phyloP scores from a whole-genome alignment of 2,113 vertebrate genomes.

The Chaenogobius annularis region DNA sequence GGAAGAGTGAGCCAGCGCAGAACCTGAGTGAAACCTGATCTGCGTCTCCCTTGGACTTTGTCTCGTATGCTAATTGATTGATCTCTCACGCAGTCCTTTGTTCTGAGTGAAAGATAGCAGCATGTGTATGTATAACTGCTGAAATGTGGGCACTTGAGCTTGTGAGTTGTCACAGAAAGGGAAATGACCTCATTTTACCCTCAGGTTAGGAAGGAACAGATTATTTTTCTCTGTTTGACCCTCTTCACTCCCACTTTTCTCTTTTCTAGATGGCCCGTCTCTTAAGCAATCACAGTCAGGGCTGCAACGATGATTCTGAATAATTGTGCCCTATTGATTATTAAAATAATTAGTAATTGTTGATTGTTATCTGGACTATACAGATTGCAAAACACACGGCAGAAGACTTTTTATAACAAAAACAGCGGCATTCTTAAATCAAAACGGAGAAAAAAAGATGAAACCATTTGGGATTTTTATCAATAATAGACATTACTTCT shows the following conservation, averaged over 20 bases:
- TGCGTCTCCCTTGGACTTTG: slow-evolving; percentile 27
- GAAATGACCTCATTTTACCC: slow-evolving; percentile 80
- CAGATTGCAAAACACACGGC: no score
- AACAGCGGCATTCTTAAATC: no score
- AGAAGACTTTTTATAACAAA: no score
- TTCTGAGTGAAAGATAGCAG: slow-evolving; percentile 68
- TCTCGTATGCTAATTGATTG: slow-evolving; percentile 67
- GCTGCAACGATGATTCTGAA: no score
- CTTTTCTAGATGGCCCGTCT: slow-evolving; percentile 33
- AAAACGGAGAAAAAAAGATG: no score
- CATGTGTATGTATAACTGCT: slow-evolving; percentile 15
- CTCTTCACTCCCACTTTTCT: slow-evolving; percentile 37
- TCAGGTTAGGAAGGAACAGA: slow-evolving; percentile 69
- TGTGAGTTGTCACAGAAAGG: slow-evolving; percentile 72
- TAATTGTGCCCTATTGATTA: no score
- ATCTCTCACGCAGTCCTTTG: slow-evolving; percentile 64
- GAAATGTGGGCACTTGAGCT: slow-evolving; percentile 42
- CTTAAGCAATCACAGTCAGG: slow-evolving; percentile 47
- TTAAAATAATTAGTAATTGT: no score
- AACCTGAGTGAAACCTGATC: slow-evolving; percentile 66
- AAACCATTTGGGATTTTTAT: no score
- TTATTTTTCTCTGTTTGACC: slow-evolving; percentile 57
- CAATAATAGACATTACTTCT: no score
- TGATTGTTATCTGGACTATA: no score
- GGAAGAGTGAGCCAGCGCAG: slow-evolving; percentile 51